phyloP scores from a whole-genome alignment of 2,797 vertebrate species.

The Podarcis lilfordi region DNA sequence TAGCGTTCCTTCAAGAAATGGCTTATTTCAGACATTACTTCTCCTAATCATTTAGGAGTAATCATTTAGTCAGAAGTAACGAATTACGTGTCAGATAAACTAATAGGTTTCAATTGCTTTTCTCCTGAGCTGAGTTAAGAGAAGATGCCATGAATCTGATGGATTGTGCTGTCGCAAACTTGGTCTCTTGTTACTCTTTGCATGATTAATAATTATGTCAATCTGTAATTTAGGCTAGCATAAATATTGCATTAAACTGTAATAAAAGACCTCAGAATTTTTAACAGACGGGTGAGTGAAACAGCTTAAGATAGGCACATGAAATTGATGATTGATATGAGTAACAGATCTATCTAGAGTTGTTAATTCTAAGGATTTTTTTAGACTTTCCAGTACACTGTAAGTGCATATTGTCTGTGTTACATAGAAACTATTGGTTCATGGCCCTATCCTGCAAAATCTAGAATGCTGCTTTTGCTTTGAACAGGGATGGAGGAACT shows the following conservation, averaged over 20 bases:
- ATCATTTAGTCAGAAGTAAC: slow-evolving; percentile 49
- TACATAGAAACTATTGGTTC: background rate
- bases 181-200: slow-evolving; percentile 21
- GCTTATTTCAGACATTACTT: background rate
- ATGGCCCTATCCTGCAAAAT: background rate
- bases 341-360: background rate
- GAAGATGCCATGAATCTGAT: background rate
- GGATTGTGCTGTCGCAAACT: slow-evolving; percentile 16
- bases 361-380: background rate
- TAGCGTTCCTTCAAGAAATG: slow-evolving; percentile 34
- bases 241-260: slow-evolving; percentile 20
- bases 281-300: background rate
- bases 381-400: background rate
- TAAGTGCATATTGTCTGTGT: background rate
- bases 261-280: background rate
- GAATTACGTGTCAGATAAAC: slow-evolving; percentile 57
- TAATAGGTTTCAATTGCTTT: slow-evolving; percentile 42
- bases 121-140: slow-evolving; percentile 30
- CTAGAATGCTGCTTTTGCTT: background rate
- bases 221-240: slow-evolving; percentile 13
- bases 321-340: background rate
- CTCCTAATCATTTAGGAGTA: slow-evolving; percentile 36
- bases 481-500: no score
- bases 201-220: slow-evolving; percentile 20
- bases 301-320: background rate